A percentile compares a stretch with the other conserved stretches of the same genome.
phyloP scores from a whole-genome alignment of 1,140 invertebrate genomes.

The Drosophila kurseongensis region DNA sequence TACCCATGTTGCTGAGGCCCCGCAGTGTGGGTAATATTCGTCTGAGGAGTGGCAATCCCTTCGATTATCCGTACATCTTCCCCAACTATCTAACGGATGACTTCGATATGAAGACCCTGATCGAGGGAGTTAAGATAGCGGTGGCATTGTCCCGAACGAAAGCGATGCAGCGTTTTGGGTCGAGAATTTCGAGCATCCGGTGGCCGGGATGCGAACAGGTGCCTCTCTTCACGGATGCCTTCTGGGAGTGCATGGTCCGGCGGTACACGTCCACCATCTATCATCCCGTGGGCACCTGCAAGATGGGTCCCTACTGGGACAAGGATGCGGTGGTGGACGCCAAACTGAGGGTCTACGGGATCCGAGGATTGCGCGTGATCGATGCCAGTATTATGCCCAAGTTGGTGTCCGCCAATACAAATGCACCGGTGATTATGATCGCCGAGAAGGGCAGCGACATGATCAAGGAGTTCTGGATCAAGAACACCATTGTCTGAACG shows the following conservation, averaged over 20 bases:
- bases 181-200: constrained; percentile 87
- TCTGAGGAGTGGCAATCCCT: constrained; percentile 92
- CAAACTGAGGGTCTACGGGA: constrained; percentile 91
- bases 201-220: constrained; percentile 90
- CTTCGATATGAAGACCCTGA: constrained; percentile 90
- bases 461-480: constrained; percentile 92
- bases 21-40: constrained; percentile 92
- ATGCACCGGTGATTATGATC: constrained; percentile 94
- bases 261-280: constrained; percentile 93
- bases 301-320: constrained; percentile 96
- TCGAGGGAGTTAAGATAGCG: constrained; percentile 93
- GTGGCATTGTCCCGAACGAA: constrained; percentile 90
- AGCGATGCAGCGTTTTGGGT: constrained; percentile 89
- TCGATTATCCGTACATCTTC: constrained; percentile 95
- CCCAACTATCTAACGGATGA: constrained; percentile 95
- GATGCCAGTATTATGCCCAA: constrained; percentile 94
- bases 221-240: constrained; percentile 88
- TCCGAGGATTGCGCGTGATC: constrained; percentile 92
- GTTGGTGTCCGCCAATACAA: constrained; percentile 93
- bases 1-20: constrained; percentile 93
- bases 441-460: constrained; percentile 93
- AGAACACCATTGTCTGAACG: constrained; percentile 78
- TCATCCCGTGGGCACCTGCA: constrained; percentile 95
- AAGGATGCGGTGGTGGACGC: constrained; percentile 94
- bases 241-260: constrained; percentile 94